These are phyloP conservation scores for Cheilosia scutellata DNA, from an alignment of 2,888 invertebrate species.

Conservation along the genomic window DNA sequence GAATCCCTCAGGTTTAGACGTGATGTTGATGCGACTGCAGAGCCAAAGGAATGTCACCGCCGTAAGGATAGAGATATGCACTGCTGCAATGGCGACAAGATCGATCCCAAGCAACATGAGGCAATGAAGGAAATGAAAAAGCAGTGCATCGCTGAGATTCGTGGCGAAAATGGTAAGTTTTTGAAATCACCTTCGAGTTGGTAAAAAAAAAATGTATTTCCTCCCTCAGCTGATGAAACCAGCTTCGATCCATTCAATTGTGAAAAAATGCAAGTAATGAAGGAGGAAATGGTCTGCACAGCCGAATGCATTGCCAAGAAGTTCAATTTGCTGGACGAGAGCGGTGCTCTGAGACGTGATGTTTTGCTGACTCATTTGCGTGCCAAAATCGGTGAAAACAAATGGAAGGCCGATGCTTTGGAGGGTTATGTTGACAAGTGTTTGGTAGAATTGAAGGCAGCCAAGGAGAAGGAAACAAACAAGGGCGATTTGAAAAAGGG, in stretches of 20 bases:
- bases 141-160: conserved; percentile 75
- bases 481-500: conserved; percentile 27
- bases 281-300: conserved; percentile 77
- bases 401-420: conserved; percentile 75
- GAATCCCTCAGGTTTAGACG: conserved; percentile 63
- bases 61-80: conserved; percentile 63
- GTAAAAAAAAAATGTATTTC: neutral
- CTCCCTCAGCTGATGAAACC: conserved; percentile 57
- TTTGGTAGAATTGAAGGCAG: conserved; percentile 63
- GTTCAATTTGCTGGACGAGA: conserved; percentile 74
- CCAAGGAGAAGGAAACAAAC: conserved; percentile 6
- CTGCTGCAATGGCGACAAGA: conserved; percentile 77
- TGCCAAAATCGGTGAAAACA: conserved; percentile 64
- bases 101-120: conserved; percentile 70
- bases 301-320: conserved; percentile 77
- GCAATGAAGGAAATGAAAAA: conserved; percentile 67
- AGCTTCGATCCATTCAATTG: conserved; percentile 78
- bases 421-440: conserved; percentile 78
- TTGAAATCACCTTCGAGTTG: neutral
- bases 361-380: conserved; percentile 68
- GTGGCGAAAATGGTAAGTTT: conserved; percentile 72
- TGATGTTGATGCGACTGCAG: conserved; percentile 56
- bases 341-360: conserved; percentile 77
- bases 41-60: conserved; percentile 59
- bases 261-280: conserved; percentile 76